Evolutionary conservation across 2,888 invertebrate genomes (phyloP).

Genomic region (Hydrotaea diabolus): DNA sequence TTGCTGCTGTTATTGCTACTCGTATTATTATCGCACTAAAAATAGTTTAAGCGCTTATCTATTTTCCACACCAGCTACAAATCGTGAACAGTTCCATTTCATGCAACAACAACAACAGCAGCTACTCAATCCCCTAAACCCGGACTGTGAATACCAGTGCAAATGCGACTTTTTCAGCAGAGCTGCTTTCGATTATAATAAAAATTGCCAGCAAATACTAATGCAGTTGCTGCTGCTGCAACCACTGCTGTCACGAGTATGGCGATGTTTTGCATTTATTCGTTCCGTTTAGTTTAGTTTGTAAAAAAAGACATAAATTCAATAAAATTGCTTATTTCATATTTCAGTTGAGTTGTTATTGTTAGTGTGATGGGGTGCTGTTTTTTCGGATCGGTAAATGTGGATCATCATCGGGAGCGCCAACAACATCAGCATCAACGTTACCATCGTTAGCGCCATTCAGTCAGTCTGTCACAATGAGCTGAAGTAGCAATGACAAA

Average conservation of each 20-base stretch:
- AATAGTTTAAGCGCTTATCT: constrained; percentile 16
- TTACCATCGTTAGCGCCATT: constrained; percentile 20
- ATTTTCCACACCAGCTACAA: neutral
- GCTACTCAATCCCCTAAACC: neutral
- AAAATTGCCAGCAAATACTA: neutral
- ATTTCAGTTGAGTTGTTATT: constrained; percentile 15
- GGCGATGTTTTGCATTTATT: constrained; percentile 9
- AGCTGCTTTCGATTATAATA: constrained; percentile 25
- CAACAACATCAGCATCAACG: constrained; percentile 2
- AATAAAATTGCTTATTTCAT: constrained; percentile 34
- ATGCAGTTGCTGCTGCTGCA: neutral
- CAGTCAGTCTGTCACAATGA: neutral
- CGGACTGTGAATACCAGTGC: neutral
- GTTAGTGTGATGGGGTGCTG: neutral
- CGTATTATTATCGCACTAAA: neutral
- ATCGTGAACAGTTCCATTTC: neutral
- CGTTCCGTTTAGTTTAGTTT: neutral
- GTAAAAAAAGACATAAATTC: constrained; percentile 37
- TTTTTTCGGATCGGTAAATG: neutral
- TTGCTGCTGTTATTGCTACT: neutral
- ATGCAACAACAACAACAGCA: neutral
- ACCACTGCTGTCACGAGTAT: neutral
- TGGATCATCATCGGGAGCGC: neutral
- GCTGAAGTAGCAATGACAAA: constrained; percentile 6
- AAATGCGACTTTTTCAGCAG: neutral